phyloP scores from a whole-genome alignment of 2,888 invertebrate genomes.

The Perizoma flavofasciatum region DNA sequence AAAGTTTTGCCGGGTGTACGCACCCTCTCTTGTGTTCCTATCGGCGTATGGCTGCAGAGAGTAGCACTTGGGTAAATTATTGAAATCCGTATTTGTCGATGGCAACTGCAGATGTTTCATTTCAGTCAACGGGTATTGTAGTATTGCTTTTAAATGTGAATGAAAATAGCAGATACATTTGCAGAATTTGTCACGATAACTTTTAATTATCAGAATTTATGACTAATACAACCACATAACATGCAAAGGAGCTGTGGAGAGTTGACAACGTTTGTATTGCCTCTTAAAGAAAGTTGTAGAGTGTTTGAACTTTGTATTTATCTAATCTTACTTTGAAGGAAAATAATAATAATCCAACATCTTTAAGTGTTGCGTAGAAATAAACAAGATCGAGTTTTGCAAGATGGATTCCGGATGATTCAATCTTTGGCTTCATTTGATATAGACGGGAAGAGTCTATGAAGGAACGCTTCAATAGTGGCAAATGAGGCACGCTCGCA shows the following conservation, averaged over 20 bases:
- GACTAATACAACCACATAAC: too few relatives aligned
- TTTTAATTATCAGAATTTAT: too few relatives aligned
- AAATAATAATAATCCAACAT: too few relatives aligned
- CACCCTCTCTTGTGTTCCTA: constrained; percentile 56
- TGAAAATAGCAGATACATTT: not conserved
- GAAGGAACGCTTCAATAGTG: constrained; percentile 71
- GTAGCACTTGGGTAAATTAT: constrained; percentile 57
- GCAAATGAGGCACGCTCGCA: constrained; percentile 78
- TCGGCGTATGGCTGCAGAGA: constrained; percentile 51
- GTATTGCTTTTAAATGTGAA: constrained; percentile 17
- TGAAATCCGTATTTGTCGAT: constrained; percentile 56
- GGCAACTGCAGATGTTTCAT: constrained; percentile 47
- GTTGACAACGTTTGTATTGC: too few relatives aligned
- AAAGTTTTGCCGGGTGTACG: constrained; percentile 28
- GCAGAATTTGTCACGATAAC: too few relatives aligned
- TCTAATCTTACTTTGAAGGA: too few relatives aligned
- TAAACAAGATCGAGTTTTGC: constrained; percentile 38
- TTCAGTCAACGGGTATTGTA: constrained; percentile 35
- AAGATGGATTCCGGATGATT: constrained; percentile 57
- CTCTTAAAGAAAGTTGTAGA: too few relatives aligned
- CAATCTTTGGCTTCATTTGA: constrained; percentile 63
- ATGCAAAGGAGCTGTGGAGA: too few relatives aligned
- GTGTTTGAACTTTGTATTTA: too few relatives aligned
- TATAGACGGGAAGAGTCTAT: constrained; percentile 58
- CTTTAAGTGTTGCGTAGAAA: constrained; percentile 23